phyloP scores from a whole-genome alignment of 2,797 vertebrate species.

The Pantherophis alleghaniensis region DNA sequence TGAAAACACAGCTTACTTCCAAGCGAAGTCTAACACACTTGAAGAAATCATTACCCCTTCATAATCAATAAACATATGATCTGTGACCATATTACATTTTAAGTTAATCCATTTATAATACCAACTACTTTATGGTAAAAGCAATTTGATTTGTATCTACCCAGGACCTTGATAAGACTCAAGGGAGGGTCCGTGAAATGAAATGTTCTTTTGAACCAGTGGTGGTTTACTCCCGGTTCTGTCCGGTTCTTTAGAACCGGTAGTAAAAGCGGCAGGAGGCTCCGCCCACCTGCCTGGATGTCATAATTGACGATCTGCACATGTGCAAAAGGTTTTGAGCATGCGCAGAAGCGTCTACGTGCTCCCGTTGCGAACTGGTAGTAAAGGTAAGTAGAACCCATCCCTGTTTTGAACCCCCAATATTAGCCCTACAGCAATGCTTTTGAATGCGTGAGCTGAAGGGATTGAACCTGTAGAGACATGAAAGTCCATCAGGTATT shows the following conservation, averaged over 20 bases:
- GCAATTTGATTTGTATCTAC: not conserved
- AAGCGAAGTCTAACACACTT: not conserved
- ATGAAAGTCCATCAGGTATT: not conserved
- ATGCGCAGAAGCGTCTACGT: fast-evolving
- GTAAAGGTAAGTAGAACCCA: no score
- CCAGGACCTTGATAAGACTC: not conserved
- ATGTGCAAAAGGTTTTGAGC: no score
- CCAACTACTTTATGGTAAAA: conserved; percentile 11
- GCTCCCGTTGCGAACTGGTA: no score
- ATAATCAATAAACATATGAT: fast-evolving
- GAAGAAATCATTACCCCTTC: not conserved
- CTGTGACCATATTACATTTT: not conserved
- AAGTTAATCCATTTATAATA: conserved; percentile 1
- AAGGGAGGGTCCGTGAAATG: not conserved
- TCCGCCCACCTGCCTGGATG: no score
- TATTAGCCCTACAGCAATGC: not conserved
- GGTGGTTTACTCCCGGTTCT: no score
- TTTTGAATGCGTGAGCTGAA: not conserved
- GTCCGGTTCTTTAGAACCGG: no score
- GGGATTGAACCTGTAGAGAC: not conserved
- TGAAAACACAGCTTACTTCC: not conserved
- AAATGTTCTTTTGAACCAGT: not conserved
- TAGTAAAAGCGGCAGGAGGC: no score
- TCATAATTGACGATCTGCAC: no score
- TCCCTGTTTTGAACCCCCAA: not conserved